phyloP scores from a whole-genome alignment of 2,888 invertebrate species.

The Ichneumoninae sp. region DNA sequence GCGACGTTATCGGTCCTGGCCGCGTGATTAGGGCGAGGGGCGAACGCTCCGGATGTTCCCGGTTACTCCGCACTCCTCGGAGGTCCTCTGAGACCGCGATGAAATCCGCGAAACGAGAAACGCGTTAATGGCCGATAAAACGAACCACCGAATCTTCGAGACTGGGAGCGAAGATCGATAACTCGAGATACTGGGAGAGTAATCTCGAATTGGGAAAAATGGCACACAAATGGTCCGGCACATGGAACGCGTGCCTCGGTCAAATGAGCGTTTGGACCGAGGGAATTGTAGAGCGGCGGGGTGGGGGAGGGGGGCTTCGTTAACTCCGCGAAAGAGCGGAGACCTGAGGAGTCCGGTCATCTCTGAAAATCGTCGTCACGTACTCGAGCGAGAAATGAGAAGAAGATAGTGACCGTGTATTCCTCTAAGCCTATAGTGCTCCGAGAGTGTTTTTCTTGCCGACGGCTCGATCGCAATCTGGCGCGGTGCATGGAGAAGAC shows the following conservation, averaged over 20 bases:
- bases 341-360: conserved; percentile 51
- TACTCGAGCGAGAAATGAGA: conserved; percentile 42
- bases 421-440: conserved; percentile 59
- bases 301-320: too few relatives aligned
- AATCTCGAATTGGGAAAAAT: conserved; percentile 12
- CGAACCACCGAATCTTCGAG: conserved; percentile 52
- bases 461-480: conserved; percentile 70
- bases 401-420: conserved; percentile 55
- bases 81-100: conserved; percentile 44
- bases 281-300: too few relatives aligned
- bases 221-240: background rate
- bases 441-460: conserved; percentile 30
- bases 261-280: too few relatives aligned
- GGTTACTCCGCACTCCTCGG: conserved; percentile 48
- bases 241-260: background rate
- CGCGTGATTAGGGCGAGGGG: conserved; percentile 57
- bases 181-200: conserved; percentile 10
- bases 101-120: conserved; percentile 50
- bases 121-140: conserved; percentile 68
- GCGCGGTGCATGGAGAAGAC: background rate
- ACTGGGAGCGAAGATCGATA: conserved; percentile 42
- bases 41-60: conserved; percentile 27
- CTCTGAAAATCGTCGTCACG: conserved; percentile 72
- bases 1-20: conserved; percentile 38
- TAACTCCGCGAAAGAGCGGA: too few relatives aligned